Conservation (phyloP, 2,797 vertebrate genomes). For the Lates japonicus region DNA sequence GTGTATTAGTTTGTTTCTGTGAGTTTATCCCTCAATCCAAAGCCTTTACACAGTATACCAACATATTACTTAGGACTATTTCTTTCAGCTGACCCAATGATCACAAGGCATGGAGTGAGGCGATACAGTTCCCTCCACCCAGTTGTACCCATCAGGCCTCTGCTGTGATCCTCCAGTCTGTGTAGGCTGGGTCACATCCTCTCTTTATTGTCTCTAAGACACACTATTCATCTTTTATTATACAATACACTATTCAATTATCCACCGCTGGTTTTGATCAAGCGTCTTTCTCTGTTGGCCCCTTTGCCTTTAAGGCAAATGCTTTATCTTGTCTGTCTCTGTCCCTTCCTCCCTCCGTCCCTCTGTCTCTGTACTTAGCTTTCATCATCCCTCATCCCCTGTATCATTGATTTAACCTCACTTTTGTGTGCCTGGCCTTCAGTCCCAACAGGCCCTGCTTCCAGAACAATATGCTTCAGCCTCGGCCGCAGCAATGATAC, state of each 20-base stretch:
- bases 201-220: constrained; percentile 27
- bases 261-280: constrained; percentile 68
- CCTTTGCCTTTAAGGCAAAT: constrained; percentile 60
- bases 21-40: not conserved
- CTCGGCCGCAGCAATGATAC: constrained; percentile 13
- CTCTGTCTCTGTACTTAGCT: constrained; percentile 45
- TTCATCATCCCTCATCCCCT: constrained; percentile 71
- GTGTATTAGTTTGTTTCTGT: not conserved
- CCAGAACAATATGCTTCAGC: constrained; percentile 23
- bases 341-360: constrained; percentile 49
- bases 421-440: constrained; percentile 58
- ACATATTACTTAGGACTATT: not conserved
- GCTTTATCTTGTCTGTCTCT: constrained; percentile 45
- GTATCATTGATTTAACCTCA: constrained; percentile 77
- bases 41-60: not conserved
- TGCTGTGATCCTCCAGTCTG: constrained; percentile 23
- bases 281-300: constrained; percentile 29
- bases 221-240: constrained; percentile 57
- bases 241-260: constrained; percentile 62
- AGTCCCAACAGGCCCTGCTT: constrained; percentile 48
- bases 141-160: constrained; percentile 14
- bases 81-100: not conserved
- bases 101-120: not conserved
- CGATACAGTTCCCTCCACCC: not conserved
- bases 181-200: constrained; percentile 27